Base-by-base conservation (phyloP, 2,797 vertebrate species). In the Poeciliopsis presidionis region DNA sequence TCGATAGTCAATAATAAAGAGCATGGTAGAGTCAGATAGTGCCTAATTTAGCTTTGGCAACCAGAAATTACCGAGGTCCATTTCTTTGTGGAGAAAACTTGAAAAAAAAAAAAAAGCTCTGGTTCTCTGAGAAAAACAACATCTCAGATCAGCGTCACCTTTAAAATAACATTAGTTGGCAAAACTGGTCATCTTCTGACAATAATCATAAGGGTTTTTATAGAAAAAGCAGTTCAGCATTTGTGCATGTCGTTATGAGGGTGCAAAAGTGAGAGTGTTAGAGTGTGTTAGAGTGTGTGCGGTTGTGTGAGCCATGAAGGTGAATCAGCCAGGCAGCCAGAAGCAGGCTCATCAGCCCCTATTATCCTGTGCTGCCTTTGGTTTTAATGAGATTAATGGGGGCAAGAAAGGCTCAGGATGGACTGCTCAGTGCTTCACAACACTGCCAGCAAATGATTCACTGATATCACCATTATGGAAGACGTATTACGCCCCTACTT, bases 331-430 rank as follows among this genome's bases (percentile, higher is more conserved):
- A 78, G 86, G 69, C 83, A 33, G 65, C 81, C 91, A 92, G 90
- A 88, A 86, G 72, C 88, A 85, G 79, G 84, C 81, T 90, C 87
- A 94, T 95, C 90, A 92, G 82, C 75, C 91, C 78, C 89, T 82
- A 92, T 94, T 93, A 94, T 90, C 87, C 86, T 76, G 76, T 84
- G 84, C 81, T 86, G 87, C 82, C 84, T 90, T 84, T 90, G 88
- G 75, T 85, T 77, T 80, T 93, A 94, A 95, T 93, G 78, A 84
- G 88, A 94, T 93, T 90, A 94, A 92, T 92, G 87, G 87, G 69
- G 81, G 78, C 74, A 84, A 79, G 86, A 86, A 86, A 88, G 87
- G 83, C 72, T 20, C 83, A 82, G 76, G 82, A 88, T 81, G 81
- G 70, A 80, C 87, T 84, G 82, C 79, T 77, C 55, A 55, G 78